These are phyloP conservation scores for Leptosomus discolor DNA, from an alignment of 2,113 vertebrate species.

Conservation along the genomic window DNA sequence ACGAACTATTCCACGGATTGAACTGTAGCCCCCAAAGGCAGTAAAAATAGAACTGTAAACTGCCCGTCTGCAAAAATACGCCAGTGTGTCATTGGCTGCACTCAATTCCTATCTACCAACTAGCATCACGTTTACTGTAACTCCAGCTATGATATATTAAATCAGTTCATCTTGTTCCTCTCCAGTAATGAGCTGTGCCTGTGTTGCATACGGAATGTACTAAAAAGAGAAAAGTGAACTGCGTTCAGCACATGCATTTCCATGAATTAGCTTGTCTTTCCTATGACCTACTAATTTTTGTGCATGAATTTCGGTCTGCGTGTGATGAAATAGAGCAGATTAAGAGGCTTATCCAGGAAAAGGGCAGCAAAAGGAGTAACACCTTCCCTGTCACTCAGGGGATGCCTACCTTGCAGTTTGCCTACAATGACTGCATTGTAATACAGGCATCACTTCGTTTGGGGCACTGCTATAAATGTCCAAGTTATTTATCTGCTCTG, in stretches of 20 bases:
- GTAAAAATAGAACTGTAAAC: conserved; percentile 20
- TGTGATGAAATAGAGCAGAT: background rate
- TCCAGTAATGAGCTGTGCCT: background rate
- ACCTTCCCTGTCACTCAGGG: background rate
- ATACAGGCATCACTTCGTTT: background rate
- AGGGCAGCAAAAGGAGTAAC: background rate
- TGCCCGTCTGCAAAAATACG: conserved; percentile 12
- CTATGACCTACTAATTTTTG: background rate
- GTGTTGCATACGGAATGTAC: background rate
- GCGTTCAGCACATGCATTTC: background rate
- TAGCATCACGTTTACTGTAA: background rate
- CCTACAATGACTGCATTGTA: background rate
- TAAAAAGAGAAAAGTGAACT: background rate
- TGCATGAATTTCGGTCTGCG: background rate
- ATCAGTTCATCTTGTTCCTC: background rate
- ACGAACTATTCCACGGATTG: background rate
- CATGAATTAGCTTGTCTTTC: background rate
- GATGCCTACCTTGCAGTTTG: background rate
- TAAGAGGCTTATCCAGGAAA: background rate
- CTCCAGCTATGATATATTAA: background rate
- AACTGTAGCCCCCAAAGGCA: background rate
- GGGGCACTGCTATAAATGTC: background rate
- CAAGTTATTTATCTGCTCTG: background rate
- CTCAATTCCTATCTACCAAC: background rate
- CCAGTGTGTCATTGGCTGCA: background rate